Evolutionary conservation across 2,113 vertebrate genomes (phyloP).

Genomic region (Ariopsis seemanni): DNA sequence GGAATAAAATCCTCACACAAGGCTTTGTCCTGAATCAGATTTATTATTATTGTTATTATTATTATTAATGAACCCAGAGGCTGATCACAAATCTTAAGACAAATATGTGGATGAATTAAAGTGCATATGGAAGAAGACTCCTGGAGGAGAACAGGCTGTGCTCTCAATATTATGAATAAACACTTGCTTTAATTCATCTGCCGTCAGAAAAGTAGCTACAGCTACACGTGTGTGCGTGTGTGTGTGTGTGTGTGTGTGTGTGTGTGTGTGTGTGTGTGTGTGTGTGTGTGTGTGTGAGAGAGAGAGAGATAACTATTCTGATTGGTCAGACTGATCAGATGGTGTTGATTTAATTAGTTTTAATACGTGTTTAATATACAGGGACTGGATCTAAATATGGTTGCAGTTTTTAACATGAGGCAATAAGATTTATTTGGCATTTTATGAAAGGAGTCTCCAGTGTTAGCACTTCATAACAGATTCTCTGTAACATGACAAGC

Average conservation of each 20-base stretch:
- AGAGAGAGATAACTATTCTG: neutral
- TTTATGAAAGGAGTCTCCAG: neutral
- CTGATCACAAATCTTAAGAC: slow-evolving; percentile 48
- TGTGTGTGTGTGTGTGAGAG: too few species aligned
- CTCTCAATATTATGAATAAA: slow-evolving; percentile 58
- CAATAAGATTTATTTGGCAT: neutral
- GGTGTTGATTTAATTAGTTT: neutral
- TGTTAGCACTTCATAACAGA: neutral
- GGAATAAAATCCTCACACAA: neutral
- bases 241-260: too few species aligned
- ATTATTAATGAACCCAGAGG: slow-evolving; percentile 14
- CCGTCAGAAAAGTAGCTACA: neutral
- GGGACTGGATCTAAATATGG: neutral
- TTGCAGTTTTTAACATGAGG: neutral
- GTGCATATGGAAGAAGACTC: slow-evolving; percentile 51
- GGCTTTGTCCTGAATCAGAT: neutral
- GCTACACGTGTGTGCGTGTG: too few species aligned
- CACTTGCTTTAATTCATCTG: slow-evolving; percentile 31
- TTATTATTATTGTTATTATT: neutral
- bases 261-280: too few species aligned
- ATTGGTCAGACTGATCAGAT: neutral
- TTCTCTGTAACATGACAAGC: neutral
- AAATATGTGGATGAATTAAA: slow-evolving; percentile 63
- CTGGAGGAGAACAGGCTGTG: slow-evolving; percentile 50
- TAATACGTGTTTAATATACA: too few species aligned